Conservation (phyloP, 1,140 invertebrate genomes). For the Drosophila jambulina region DNA sequence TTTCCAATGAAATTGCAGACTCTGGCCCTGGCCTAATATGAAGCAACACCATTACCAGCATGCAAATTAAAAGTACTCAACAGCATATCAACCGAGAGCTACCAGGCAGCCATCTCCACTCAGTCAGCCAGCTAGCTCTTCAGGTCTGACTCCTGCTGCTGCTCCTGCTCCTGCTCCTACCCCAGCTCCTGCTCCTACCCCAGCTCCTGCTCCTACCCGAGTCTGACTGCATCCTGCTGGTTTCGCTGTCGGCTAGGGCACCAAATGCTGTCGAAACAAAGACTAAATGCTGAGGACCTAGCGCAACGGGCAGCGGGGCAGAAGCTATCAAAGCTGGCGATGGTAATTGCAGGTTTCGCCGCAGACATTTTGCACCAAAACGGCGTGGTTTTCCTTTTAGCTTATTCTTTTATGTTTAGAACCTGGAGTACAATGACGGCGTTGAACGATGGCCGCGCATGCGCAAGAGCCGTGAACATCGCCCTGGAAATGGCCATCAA, state of each 20-base stretch:
- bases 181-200: conserved; percentile 1
- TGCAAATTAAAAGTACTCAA: conserved; percentile 84
- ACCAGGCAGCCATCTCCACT: conserved; percentile 63
- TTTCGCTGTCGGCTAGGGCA: conserved; percentile 50
- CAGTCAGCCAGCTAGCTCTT: conserved; percentile 1
- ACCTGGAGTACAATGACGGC: conserved; percentile 31
- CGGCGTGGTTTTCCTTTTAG: conserved; percentile 22
- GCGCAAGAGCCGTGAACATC: conserved; percentile 52
- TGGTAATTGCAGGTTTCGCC: conserved; percentile 84
- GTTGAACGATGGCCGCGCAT: conserved; percentile 74
- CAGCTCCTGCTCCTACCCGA: neutral
- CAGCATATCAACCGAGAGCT: conserved; percentile 76
- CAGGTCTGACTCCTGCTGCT: neutral
- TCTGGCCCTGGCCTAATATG: conserved; percentile 60
- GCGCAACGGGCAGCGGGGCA: conserved; percentile 22
- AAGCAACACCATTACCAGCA: conserved; percentile 82
- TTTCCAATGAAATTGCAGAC: conserved; percentile 8
- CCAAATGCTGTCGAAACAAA: conserved; percentile 76
- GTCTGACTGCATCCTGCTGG: conserved; percentile 33
- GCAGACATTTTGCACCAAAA: conserved; percentile 83
- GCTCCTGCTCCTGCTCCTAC: neutral
- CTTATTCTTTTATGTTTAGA: conserved; percentile 9
- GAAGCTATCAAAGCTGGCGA: conserved; percentile 83
- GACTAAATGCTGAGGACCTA: conserved; percentile 79
- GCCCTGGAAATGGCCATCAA: conserved; percentile 62